A percentile compares a stretch with the other conserved stretches of the same genome.
Conservation (phyloP, 2,797 vertebrate genomes). For the Alca torda region DNA sequence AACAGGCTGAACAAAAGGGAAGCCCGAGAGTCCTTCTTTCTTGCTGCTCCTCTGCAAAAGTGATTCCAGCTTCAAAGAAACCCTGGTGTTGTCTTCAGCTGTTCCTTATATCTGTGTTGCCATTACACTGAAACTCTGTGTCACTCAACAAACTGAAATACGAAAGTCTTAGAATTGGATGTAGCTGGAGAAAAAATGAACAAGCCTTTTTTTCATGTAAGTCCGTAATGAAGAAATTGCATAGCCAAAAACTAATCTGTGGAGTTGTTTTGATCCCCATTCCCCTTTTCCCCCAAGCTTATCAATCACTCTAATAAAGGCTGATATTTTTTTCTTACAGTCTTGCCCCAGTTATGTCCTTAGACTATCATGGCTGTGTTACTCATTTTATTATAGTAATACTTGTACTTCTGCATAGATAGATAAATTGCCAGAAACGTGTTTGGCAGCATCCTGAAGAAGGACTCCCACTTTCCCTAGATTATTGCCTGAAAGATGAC, state of each 20-base stretch:
- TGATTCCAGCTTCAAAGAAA: not conserved
- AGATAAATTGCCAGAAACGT: not conserved
- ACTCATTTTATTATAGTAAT: not conserved
- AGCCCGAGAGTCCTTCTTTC: not conserved
- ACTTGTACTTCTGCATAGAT: not conserved
- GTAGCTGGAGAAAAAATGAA: not conserved
- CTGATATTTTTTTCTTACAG: not conserved
- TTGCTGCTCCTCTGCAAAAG: not conserved
- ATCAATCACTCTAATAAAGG: not conserved
- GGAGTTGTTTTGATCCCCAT: not conserved
- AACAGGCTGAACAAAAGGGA: not conserved
- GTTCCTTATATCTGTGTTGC: not conserved
- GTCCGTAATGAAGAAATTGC: not conserved
- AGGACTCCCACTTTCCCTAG: not conserved
- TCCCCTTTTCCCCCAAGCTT: not conserved
- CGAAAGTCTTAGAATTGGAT: not conserved
- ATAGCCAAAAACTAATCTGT: not conserved
- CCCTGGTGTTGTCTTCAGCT: not conserved
- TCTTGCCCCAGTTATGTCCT: not conserved
- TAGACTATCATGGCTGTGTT: not conserved
- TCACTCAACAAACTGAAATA: not conserved
- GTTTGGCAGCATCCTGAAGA: not conserved
- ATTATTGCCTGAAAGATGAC: not conserved
- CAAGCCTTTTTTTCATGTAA: accelerated
- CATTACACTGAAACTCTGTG: not conserved